Evolutionary conservation across 2,113 vertebrate species (phyloP).

Genomic region (Boulengeromyrus knoepffleri): DNA sequence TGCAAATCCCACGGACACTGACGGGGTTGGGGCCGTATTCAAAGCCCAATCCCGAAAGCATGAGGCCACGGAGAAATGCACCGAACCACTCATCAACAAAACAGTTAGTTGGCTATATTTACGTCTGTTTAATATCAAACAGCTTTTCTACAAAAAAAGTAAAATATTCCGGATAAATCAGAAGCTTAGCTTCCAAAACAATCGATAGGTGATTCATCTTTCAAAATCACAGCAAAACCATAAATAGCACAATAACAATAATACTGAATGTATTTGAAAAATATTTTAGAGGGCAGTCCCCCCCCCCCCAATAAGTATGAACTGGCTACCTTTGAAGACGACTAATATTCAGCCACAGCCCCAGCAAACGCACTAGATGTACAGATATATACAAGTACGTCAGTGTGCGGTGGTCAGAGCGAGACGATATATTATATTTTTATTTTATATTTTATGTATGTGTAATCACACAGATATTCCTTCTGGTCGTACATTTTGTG

Average conservation of each 20-base stretch:
- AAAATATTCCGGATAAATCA: not conserved
- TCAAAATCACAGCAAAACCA: not conserved
- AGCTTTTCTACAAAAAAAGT: not conserved
- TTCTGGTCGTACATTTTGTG: not conserved
- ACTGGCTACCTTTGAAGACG: not conserved
- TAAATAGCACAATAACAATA: not conserved
- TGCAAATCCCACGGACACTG: not conserved
- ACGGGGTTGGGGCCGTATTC: not conserved
- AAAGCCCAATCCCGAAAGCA: not conserved
- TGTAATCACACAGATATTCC: not conserved
- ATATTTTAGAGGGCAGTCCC: not conserved
- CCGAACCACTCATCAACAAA: not conserved
- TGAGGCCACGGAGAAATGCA: not conserved
- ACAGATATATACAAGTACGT: not conserved
- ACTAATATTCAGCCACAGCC: not conserved
- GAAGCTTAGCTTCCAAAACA: not conserved
- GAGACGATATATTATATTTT: not conserved
- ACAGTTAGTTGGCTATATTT: not conserved
- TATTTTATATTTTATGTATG: not conserved
- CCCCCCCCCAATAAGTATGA: not conserved
- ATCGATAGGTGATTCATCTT: not conserved
- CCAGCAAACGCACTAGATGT: not conserved
- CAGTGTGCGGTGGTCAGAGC: not conserved
- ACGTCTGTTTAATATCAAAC: not conserved
- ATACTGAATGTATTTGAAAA: not conserved